Evolutionary conservation across 2,888 invertebrate species (phyloP).

Genomic region (Heliconius ethilla): DNA sequence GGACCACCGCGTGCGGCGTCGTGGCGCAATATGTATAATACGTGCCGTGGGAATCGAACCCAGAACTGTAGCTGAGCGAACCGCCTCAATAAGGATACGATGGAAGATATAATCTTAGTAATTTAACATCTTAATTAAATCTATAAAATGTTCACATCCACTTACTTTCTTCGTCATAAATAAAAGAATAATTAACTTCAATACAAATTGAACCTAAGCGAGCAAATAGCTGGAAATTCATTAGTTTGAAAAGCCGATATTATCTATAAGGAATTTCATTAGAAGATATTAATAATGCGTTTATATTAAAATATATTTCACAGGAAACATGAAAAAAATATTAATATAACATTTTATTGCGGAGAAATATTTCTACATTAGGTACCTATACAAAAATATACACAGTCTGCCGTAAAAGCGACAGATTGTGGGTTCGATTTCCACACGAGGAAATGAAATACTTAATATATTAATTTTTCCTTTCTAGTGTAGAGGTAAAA

Average conservation of each 20-base stretch:
- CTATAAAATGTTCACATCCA: neutral
- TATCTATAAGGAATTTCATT: constrained; percentile 7
- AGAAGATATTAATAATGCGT: neutral
- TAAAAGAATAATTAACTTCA: neutral
- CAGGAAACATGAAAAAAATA: neutral
- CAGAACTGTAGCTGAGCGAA: too few relatives aligned
- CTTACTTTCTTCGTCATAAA: neutral
- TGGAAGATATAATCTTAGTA: too few relatives aligned
- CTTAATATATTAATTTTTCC: too few relatives aligned
- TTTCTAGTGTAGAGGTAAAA: neutral
- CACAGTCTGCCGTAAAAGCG: too few relatives aligned
- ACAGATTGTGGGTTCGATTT: too few relatives aligned
- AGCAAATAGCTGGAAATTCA: constrained; percentile 7
- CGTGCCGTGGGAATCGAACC: too few relatives aligned
- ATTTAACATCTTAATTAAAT: neutral
- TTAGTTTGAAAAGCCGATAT: constrained; percentile 12
- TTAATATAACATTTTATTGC: neutral
- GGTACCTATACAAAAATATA: neutral
- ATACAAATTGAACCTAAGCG: neutral
- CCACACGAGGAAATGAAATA: too few relatives aligned
- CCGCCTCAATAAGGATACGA: too few relatives aligned
- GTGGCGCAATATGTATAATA: too few relatives aligned
- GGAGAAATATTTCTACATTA: too few relatives aligned
- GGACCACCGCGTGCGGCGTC: too few relatives aligned
- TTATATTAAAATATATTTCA: neutral